A percentile compares a stretch with the other conserved stretches of the same genome.
Conservation (phyloP, 1,140 invertebrate species). For the Chymomyza costata region DNA sequence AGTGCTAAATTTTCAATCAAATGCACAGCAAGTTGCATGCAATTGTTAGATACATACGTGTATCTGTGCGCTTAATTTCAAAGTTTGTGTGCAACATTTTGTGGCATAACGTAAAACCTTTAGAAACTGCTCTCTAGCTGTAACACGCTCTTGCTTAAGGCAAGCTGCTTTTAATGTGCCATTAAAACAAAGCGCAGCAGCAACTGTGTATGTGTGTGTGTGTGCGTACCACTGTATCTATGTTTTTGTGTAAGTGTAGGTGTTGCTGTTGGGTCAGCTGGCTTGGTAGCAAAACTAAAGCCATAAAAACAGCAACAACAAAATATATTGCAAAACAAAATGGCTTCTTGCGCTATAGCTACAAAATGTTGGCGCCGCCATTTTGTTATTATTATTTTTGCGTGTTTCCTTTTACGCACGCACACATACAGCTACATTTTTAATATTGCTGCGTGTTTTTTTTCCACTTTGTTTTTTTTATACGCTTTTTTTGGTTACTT, state of each 20-base stretch:
- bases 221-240: constrained; percentile 15
- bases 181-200: constrained; percentile 43
- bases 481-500: constrained; percentile 3
- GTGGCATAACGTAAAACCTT: constrained; percentile 29
- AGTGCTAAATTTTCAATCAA: neutral
- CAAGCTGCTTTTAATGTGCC: constrained; percentile 68
- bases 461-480: too few species aligned
- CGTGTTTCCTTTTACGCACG: constrained; percentile 27
- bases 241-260: constrained; percentile 20
- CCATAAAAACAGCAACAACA: constrained; percentile 39
- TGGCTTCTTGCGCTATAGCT: too few species aligned
- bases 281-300: constrained; percentile 53
- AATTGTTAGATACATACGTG: constrained; percentile 14
- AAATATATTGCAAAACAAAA: constrained; percentile 66
- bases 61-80: constrained; percentile 61
- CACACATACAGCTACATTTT: constrained; percentile 17
- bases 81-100: constrained; percentile 60
- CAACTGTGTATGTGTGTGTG: constrained; percentile 1
- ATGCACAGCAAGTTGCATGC: constrained; percentile 25
- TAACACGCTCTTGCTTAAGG: too few species aligned
- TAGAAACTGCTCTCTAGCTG: too few species aligned
- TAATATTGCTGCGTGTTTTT: constrained; percentile 29
- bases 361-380: too few species aligned
- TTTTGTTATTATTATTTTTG: constrained; percentile 60
- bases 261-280: constrained; percentile 35